Evolutionary conservation across 2,797 vertebrate species (phyloP), one percentile per base, ranked within the genome.

Genomic region (Decapterus maruadsi): DNA sequence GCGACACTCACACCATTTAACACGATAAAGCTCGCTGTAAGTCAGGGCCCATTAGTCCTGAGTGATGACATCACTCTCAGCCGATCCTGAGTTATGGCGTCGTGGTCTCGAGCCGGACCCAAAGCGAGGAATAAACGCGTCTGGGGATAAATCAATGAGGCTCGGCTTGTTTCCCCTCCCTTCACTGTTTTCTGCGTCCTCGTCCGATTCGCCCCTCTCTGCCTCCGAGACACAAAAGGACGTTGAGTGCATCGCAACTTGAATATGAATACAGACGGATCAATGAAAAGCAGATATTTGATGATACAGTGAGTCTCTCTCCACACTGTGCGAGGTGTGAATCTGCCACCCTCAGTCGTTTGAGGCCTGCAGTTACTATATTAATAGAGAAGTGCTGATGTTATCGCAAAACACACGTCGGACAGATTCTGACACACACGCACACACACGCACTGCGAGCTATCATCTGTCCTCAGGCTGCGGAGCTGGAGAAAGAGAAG

Each of bases 41-140:
- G 82, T 87, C 87, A 63, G 65, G 75, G 83, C 63, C 83, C 82
- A 89, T 91, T 90, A 89, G 75, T 81, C 64, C 38, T 62, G 72
- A 85, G 58, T 36, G 80, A 91, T 87, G 90, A 89, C 81, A 88
- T 91, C 84, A 75, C 81, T 77, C 56, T 72, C 63, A 69, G 78
- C 71, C 66, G 67, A 85, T 73, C 42, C 53, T 75, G 73, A 85
- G 59, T 83, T 87, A 89, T 64, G 77, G 69, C 36, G 81, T 45
- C 4, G 20, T 66, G 74, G 77, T 81, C 73, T 80, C 9, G 4
- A 80, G 79, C 71, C 1, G n/a, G 74, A 77, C 79, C 68, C 53
- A 53, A 36, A 87, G 67, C 64, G 70, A 83, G 69, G 69, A 54
- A 85, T 68, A 78, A 83, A 88, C 81, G 65, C 20, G 38, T 75